phyloP scores from a whole-genome alignment of 2,888 invertebrate genomes.

The Cryptocephalus moraei region DNA sequence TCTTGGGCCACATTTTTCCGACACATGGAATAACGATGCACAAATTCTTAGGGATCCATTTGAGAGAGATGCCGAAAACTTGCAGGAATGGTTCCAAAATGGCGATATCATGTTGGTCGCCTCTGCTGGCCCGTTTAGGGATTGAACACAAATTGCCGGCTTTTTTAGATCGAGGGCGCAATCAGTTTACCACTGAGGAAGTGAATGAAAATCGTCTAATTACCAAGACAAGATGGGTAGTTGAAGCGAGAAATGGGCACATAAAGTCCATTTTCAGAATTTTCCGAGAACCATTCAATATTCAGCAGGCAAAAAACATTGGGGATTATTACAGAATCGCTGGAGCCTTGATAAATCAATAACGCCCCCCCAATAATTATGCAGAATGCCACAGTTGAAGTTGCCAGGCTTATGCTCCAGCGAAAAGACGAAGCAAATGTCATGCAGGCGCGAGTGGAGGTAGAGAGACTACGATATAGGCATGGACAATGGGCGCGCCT shows the following conservation, averaged over 20 bases:
- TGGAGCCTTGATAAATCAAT: slow-evolving; percentile 3
- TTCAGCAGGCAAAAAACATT: neutral
- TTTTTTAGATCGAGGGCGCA: neutral
- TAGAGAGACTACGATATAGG: neutral
- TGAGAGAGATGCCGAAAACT: slow-evolving; percentile 1
- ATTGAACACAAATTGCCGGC: neutral
- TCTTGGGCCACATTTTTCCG: slow-evolving; percentile 4
- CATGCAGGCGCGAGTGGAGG: neutral
- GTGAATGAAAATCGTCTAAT: slow-evolving; percentile 1
- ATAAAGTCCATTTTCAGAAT: slow-evolving; percentile 3
- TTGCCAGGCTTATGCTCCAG: neutral
- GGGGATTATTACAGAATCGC: slow-evolving; percentile 3
- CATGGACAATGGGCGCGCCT: neutral
- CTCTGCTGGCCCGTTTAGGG: slow-evolving; percentile 1
- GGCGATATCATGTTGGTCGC: slow-evolving; percentile 3
- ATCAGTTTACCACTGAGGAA: slow-evolving; percentile 1
- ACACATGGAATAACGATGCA: slow-evolving; percentile 5
- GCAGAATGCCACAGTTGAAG: neutral
- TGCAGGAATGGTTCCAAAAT: slow-evolving; percentile 5
- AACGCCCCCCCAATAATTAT: neutral
- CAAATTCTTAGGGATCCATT: slow-evolving; percentile 2
- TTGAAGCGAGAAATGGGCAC: slow-evolving; percentile 4
- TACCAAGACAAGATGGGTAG: slow-evolving; percentile 3
- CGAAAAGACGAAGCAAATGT: neutral
- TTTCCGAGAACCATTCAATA: neutral